Evolutionary conservation across 2,113 vertebrate genomes (phyloP).

Genomic region (Xiphias gladius): DNA sequence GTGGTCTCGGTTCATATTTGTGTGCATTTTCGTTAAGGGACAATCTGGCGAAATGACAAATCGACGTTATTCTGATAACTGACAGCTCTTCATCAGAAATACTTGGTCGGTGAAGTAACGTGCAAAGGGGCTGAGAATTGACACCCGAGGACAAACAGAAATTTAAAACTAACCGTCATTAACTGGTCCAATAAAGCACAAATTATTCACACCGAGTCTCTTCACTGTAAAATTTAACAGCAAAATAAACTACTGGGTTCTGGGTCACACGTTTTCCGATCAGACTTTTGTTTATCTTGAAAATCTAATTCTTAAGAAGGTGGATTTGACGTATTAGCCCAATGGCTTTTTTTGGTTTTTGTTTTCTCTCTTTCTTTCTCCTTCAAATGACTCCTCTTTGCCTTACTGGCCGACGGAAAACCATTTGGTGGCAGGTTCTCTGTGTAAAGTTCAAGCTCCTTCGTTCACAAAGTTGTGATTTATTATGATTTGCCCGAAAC

Average conservation of each 20-base stretch:
- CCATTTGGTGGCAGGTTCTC: too few relatives aligned
- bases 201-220: background rate
- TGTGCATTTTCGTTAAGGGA: background rate
- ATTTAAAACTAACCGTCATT: background rate
- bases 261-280: background rate
- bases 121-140: background rate
- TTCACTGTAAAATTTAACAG: background rate
- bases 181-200: background rate
- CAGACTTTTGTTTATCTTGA: background rate
- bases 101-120: background rate
- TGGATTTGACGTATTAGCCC: too few relatives aligned
- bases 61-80: background rate
- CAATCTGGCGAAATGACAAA: background rate
- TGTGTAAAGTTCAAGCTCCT: too few relatives aligned
- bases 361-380: too few relatives aligned
- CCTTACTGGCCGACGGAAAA: too few relatives aligned
- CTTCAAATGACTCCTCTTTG: too few relatives aligned
- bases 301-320: background rate
- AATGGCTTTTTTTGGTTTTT: too few relatives aligned
- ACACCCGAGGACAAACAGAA: background rate
- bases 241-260: background rate
- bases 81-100: too few relatives aligned
- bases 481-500: constrained; percentile 7
- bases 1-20: background rate
- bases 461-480: background rate